phyloP scores from a whole-genome alignment of 37 sponge, comb jelly and placozoan species.

The Cladorhizidae sp. region DNA sequence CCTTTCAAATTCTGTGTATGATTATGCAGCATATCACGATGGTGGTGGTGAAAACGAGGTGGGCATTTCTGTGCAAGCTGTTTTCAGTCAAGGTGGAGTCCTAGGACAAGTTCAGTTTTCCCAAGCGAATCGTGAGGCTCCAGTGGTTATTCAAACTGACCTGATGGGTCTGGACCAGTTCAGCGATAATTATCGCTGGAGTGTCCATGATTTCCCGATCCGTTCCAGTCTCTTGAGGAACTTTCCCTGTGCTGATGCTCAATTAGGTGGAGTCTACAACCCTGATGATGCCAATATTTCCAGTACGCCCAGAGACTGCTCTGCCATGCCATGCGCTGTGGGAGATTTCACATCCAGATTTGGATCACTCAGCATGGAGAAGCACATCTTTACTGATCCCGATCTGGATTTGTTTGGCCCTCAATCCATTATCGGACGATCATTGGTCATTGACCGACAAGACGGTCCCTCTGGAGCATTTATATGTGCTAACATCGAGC shows the following conservation, averaged over 20 bases:
- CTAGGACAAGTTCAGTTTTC: constrained; percentile 31
- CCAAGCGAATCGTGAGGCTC: constrained; percentile 23
- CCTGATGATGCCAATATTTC: background rate
- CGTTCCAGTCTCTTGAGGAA: constrained; percentile 11
- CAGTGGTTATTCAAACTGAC: constrained; percentile 34
- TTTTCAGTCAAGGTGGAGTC: constrained; percentile 56
- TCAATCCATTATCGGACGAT: constrained; percentile 53
- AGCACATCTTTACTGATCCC: constrained; percentile 35
- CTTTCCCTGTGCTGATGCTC: constrained; percentile 32
- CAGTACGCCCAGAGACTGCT: background rate
- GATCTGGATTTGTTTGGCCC: constrained; percentile 32
- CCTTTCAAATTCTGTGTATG: no score
- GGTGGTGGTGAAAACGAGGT: no score
- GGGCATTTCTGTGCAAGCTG: constrained; percentile 10
- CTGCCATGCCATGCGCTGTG: constrained; percentile 12
- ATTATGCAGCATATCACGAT: no score
- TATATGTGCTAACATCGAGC: constrained; percentile 70
- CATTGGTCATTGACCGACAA: constrained; percentile 39
- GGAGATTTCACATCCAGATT: constrained; percentile 36
- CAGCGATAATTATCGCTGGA: constrained; percentile 31
- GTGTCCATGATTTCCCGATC: constrained; percentile 37
- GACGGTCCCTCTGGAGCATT: background rate
- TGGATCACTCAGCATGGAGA: constrained; percentile 8
- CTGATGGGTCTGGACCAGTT: constrained; percentile 47
- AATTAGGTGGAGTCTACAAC: constrained; percentile 44